Conservation (phyloP, 53 echinoderm and acorn worm genomes). For the Zoroaster sp. region DNA sequence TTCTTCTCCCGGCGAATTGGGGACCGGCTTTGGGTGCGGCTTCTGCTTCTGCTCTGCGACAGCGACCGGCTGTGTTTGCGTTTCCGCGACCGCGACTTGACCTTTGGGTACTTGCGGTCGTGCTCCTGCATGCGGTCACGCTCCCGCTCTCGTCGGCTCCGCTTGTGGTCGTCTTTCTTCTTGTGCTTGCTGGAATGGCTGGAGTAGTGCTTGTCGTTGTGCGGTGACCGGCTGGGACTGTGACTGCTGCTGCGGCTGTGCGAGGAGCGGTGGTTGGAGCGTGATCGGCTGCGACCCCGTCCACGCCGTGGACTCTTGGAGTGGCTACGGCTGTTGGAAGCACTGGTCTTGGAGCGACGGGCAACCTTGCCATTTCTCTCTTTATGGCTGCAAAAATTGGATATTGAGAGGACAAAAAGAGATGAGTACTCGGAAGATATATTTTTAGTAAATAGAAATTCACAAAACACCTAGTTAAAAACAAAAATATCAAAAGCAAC, state of each 20-base stretch:
- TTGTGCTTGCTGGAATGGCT: conserved; percentile 23
- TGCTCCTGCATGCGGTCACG: conserved; percentile 8
- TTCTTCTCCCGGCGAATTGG: conserved; percentile 47
- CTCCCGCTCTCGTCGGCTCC: conserved; percentile 52
- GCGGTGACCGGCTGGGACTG: conserved; percentile 59
- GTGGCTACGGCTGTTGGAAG: conserved; percentile 57
- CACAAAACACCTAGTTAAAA: too few relatives aligned
- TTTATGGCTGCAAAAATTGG: conserved; percentile 73
- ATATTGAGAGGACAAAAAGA: too few relatives aligned
- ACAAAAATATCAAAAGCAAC: too few relatives aligned
- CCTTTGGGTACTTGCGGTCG: conserved; percentile 7
- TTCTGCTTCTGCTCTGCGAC: conserved; percentile 55
- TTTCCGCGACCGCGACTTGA: conserved; percentile 63
- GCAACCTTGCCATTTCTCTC: conserved; percentile 69
- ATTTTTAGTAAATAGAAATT: too few relatives aligned
- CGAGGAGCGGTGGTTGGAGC: conserved; percentile 49
- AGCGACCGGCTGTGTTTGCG: conserved; percentile 69
- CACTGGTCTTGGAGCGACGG: conserved; percentile 45
- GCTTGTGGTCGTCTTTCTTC: conserved; percentile 67
- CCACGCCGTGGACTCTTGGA: conserved; percentile 63
- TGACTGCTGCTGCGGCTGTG: conserved; percentile 56
- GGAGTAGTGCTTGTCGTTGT: conserved; percentile 46
- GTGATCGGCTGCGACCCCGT: conserved; percentile 52
- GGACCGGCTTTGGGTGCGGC: conserved; percentile 67
- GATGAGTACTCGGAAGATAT: too few relatives aligned